These are phyloP conservation scores for Apis cerana DNA, from an alignment of 1,140 invertebrate genomes.

Conservation along the genomic window DNA sequence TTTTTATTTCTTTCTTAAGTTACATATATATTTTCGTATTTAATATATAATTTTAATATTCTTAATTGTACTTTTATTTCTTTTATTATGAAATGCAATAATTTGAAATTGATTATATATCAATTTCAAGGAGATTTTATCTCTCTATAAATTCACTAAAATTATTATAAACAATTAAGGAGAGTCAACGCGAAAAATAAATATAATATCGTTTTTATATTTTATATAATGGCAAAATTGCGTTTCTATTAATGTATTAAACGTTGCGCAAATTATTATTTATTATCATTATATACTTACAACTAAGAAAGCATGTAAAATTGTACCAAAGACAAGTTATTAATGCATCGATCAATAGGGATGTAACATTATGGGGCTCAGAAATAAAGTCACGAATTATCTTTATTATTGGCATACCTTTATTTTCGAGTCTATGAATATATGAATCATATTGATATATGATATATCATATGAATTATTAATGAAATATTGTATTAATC, in stretches of 20 bases:
- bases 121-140: background rate
- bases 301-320: constrained; percentile 33
- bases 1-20: background rate
- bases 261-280: constrained; percentile 33
- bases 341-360: constrained; percentile 24
- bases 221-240: background rate
- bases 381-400: background rate
- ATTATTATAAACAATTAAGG: background rate
- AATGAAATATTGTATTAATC: background rate
- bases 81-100: background rate
- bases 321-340: constrained; percentile 51
- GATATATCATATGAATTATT: too few relatives aligned
- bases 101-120: background rate
- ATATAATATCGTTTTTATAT: background rate
- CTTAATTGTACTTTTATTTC: too few relatives aligned
- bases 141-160: background rate
- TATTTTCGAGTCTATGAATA: background rate
- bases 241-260: background rate
- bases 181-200: background rate
- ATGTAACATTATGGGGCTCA: constrained; percentile 1
- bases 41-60: background rate
- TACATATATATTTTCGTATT: background rate
- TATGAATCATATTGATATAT: too few relatives aligned
- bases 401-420: background rate
- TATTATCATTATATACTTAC: constrained; percentile 23